A percentile compares a stretch with the other conserved stretches of the same genome.
Evolutionary conservation across 64 coral and sea anemone species (phyloP).

Genomic region (Actinia equina): DNA sequence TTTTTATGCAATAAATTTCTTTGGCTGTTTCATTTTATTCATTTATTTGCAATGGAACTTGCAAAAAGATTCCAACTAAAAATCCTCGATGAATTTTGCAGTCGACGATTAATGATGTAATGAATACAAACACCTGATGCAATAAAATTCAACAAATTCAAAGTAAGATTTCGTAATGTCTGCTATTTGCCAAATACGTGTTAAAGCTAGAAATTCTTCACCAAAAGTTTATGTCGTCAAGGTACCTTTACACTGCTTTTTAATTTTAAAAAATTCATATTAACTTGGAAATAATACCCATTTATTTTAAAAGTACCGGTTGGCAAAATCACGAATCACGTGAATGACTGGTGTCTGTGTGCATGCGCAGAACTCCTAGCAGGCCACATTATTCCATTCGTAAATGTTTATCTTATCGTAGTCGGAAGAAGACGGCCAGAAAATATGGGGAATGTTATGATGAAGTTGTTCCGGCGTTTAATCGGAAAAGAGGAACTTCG

Average conservation of each 20-base stretch:
- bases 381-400: constrained; percentile 26
- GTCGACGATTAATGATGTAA: too few relatives aligned
- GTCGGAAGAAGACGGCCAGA: not conserved
- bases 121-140: too few relatives aligned
- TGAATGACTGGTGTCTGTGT: not conserved
- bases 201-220: too few relatives aligned
- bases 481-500: constrained; percentile 97
- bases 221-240: not conserved
- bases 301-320: not conserved
- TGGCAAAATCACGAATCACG: not conserved
- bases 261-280: not conserved
- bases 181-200: too few relatives aligned
- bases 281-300: not conserved
- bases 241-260: not conserved
- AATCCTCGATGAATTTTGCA: too few relatives aligned
- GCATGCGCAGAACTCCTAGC: constrained; percentile 9
- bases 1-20: too few relatives aligned
- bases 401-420: not conserved
- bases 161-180: too few relatives aligned
- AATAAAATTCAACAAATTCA: too few relatives aligned
- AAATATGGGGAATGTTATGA: constrained; percentile 82
- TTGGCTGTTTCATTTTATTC: too few relatives aligned
- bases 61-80: too few relatives aligned
- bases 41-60: too few relatives aligned
- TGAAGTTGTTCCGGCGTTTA: constrained; percentile 75